Evolutionary conservation across 1,140 invertebrate species (phyloP), one percentile per base, ranked within the genome.

Genomic region (Protaetia brevitarsis): DNA sequence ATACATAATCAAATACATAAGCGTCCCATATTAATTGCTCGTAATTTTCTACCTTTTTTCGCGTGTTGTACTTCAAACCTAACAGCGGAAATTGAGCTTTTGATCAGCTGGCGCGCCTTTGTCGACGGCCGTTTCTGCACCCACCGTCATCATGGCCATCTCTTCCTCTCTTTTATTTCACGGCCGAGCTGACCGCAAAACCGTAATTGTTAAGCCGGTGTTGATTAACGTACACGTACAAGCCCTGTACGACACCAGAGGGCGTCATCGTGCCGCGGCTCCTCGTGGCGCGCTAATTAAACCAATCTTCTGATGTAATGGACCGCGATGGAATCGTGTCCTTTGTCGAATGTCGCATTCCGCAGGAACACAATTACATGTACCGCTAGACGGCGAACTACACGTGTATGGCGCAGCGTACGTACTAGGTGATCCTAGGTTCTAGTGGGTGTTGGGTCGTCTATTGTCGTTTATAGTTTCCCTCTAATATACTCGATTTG

Each of bases 241-340:
- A 10, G 34, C 5, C 34, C 3, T 19, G 19, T 4, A 6, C 21
- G 16, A 16, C 19, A 23, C 19, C 41, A 26, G 41, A 51, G 41
- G 41, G 41, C 37, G 41, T 51, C 41, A 51, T 51, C 41, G 16
- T 51, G 19, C 41, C 5, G 8, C 41, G 16, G 41, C 19, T 51
- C 21, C 11, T 51, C 19, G 41, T 26, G 41, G 8, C 41, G 16
- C 41, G 19, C 41, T 51, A 51, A 51, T 51, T 51, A 51, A 19
- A 23, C 41, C 41, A 51, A 51, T 51, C 41, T 51, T 51, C 41
- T 19, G 13, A 51, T 51, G 41, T 51, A 51, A 51, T 51, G 41
- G 19, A 51, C 19, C 41, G 41, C 41, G 41, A 51, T 51, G 13
- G 19, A 8, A 51, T 51, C 41, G 41, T 1, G 19, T 51, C 41